A percentile compares a stretch with the other conserved stretches of the same genome.
These are phyloP conservation scores for Polypedilum pembai DNA, from an alignment of 1,140 invertebrate genomes.

Conservation along the genomic window DNA sequence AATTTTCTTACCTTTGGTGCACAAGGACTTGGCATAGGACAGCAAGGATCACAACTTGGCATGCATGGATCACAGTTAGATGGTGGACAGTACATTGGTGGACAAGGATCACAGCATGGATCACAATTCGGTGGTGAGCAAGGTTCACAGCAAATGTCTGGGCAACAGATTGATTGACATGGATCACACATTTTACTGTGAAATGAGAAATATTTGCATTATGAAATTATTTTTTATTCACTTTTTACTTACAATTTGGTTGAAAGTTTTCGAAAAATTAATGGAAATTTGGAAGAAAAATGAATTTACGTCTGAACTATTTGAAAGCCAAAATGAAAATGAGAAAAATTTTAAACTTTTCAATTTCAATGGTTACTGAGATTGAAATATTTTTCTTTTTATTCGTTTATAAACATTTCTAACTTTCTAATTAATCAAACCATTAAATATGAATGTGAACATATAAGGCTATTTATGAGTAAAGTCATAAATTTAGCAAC, in stretches of 20 bases:
- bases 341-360: not conserved
- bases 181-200: not conserved
- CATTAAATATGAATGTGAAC: not conserved
- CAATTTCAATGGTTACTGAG: not conserved
- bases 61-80: not conserved
- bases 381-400: not conserved
- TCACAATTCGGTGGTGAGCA: not conserved
- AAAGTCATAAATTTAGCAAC: too few species aligned
- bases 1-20: constrained; percentile 7
- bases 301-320: not conserved
- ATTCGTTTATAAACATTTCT: not conserved
- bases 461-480: not conserved
- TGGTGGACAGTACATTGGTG: not conserved
- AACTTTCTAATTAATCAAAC: not conserved
- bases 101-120: not conserved
- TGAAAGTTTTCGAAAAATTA: not conserved
- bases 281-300: not conserved
- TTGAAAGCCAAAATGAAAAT: not conserved
- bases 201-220: not conserved
- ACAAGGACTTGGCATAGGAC: not conserved
- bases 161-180: not conserved
- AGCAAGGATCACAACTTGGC: not conserved
- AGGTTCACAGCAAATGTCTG: not conserved
- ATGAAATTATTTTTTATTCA: not conserved
- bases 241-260: not conserved